Conservation (phyloP, 2,113 vertebrate species). For the Copsychus sechellarum region DNA sequence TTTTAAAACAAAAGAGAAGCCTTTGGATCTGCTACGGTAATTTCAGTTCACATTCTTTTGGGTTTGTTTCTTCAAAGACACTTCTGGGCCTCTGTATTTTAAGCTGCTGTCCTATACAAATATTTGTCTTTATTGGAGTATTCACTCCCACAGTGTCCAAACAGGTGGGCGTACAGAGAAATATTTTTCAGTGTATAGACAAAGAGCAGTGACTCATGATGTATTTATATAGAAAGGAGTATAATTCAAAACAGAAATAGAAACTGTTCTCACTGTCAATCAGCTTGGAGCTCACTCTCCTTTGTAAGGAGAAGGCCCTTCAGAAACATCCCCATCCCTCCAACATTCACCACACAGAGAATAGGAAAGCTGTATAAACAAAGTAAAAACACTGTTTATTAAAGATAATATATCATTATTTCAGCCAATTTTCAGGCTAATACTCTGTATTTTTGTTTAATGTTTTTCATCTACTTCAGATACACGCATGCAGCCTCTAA, state of each 20-base stretch:
- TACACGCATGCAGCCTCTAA: fast-evolving
- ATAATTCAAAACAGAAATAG: not conserved
- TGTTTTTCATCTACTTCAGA: not conserved
- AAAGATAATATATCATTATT: not conserved
- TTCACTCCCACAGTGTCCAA: not conserved
- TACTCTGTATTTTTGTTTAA: not conserved
- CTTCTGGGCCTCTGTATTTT: not conserved
- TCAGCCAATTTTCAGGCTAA: not conserved
- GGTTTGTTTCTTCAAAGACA: not conserved
- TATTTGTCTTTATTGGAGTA: not conserved
- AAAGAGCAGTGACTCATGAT: not conserved
- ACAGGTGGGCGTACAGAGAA: not conserved
- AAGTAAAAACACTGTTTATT: not conserved
- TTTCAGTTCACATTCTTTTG: not conserved
- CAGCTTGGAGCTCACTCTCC: not conserved
- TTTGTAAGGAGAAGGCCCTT: not conserved
- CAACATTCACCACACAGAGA: not conserved
- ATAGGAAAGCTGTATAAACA: not conserved
- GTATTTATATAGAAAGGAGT: not conserved
- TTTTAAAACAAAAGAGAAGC: not conserved
- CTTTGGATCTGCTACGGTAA: not conserved
- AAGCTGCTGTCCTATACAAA: not conserved
- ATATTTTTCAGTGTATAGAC: not conserved
- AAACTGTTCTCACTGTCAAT: not conserved
- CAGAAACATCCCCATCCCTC: not conserved